Conservation (phyloP, 2,113 vertebrate species). For the Pelodiscus sinensis region DNA sequence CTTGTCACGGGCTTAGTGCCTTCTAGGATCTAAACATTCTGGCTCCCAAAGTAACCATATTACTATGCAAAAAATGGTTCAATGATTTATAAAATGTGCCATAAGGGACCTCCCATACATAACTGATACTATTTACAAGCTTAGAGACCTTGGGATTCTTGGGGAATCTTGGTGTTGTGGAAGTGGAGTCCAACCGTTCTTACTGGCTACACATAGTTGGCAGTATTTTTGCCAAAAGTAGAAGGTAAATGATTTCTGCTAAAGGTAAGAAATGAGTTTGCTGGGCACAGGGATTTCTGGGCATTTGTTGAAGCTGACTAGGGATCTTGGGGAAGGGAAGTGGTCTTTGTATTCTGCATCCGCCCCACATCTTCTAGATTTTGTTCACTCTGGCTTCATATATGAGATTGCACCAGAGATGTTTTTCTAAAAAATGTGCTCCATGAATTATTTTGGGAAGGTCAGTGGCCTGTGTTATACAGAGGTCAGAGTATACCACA, state of each 20-base stretch:
- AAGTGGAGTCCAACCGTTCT: not conserved
- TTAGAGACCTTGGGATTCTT: not conserved
- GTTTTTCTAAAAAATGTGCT: not conserved
- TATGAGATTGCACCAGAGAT: not conserved
- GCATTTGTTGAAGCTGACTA: not conserved
- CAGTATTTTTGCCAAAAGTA: not conserved
- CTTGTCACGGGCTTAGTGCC: not conserved
- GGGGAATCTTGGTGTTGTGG: not conserved
- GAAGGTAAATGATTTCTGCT: not conserved
- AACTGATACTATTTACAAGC: not conserved
- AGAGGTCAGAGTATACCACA: not conserved
- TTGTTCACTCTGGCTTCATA: not conserved
- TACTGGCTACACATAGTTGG: not conserved
- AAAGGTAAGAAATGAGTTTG: not conserved
- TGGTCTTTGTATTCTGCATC: not conserved
- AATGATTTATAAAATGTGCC: not conserved
- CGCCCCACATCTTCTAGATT: not conserved
- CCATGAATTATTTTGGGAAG: not conserved
- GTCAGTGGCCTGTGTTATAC: not conserved
- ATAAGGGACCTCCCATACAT: rapidly evolving
- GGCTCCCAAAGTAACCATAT: not conserved
- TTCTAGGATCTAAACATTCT: not conserved
- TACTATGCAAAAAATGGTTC: not conserved
- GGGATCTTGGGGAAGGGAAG: not conserved
- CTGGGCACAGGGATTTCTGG: not conserved